Conservation (phyloP, 2,113 vertebrate genomes). For the Tachysurus vachellii region DNA sequence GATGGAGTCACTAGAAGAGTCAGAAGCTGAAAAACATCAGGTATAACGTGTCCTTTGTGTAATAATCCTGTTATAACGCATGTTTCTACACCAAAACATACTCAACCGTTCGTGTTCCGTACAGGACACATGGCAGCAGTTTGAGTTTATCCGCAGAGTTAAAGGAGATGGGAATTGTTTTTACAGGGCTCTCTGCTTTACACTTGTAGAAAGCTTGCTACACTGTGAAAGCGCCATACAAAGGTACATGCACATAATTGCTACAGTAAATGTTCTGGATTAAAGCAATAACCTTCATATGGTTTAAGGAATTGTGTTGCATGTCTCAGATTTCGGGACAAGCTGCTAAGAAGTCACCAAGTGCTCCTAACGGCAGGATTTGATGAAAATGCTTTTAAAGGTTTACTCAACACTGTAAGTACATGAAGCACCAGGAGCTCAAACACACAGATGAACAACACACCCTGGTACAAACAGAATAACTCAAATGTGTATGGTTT, state of each 20-base stretch:
- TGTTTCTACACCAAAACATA: background rate
- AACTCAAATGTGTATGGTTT: background rate
- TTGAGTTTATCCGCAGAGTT: slow-evolving; percentile 75
- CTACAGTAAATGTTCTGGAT: background rate
- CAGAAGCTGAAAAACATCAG: slow-evolving; percentile 4
- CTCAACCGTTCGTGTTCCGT: background rate
- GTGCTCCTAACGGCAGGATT: slow-evolving; percentile 70
- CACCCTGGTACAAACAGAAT: background rate
- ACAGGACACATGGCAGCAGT: slow-evolving; percentile 76
- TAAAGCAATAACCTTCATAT: background rate
- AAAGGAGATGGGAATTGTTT: slow-evolving; percentile 85
- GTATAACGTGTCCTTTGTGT: background rate
- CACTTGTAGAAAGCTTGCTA: slow-evolving; percentile 75
- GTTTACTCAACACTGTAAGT: slow-evolving; percentile 70
- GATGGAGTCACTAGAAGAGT: background rate
- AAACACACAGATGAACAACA: background rate
- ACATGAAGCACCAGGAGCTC: background rate
- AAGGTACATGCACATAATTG: slow-evolving; percentile 60
- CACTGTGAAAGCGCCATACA: slow-evolving; percentile 69
- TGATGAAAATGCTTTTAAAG: slow-evolving; percentile 68
- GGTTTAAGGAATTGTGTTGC: background rate
- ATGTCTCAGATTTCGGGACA: slow-evolving; percentile 75
- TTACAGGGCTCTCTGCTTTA: slow-evolving; percentile 81
- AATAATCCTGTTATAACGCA: no score
- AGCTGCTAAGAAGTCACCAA: slow-evolving; percentile 60